phyloP scores from a whole-genome alignment of 2,797 vertebrate genomes.

The Pangasius mekongensis region DNA sequence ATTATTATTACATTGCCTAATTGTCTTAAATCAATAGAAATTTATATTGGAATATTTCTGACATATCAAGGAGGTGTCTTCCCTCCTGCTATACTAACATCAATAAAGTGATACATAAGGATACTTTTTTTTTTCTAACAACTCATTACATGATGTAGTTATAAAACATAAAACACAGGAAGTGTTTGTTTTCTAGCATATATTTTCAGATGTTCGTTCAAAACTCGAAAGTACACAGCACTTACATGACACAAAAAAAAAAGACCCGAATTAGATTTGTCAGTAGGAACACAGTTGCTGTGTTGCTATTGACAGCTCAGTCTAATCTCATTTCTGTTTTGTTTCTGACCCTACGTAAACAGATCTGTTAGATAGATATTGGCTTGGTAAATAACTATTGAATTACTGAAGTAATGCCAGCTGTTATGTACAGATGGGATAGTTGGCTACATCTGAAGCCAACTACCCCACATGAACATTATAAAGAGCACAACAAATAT shows the following conservation, averaged over 20 bases:
- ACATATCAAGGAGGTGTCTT: background rate
- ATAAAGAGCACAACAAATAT: background rate
- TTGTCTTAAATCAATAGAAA: background rate
- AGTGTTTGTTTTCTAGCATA: background rate
- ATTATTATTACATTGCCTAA: background rate
- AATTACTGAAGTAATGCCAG: constrained; percentile 9
- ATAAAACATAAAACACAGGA: background rate
- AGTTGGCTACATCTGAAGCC: background rate
- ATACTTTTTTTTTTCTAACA: too few species aligned
- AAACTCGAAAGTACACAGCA: background rate
- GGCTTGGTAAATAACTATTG: background rate
- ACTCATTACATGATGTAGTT: too few species aligned
- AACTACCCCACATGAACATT: background rate
- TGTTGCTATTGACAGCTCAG: background rate
- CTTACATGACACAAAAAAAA: background rate
- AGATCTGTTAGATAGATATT: background rate
- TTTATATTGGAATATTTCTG: background rate
- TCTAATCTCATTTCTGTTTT: constrained; percentile 20
- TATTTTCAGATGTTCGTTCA: background rate
- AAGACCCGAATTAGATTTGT: background rate
- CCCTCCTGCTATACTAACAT: background rate
- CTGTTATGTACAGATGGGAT: background rate
- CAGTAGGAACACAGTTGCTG: background rate
- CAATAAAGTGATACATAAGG: background rate
- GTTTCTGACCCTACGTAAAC: background rate